Conservation (phyloP, 2,888 invertebrate genomes). For the Gastracanthus pulcherrimus region DNA sequence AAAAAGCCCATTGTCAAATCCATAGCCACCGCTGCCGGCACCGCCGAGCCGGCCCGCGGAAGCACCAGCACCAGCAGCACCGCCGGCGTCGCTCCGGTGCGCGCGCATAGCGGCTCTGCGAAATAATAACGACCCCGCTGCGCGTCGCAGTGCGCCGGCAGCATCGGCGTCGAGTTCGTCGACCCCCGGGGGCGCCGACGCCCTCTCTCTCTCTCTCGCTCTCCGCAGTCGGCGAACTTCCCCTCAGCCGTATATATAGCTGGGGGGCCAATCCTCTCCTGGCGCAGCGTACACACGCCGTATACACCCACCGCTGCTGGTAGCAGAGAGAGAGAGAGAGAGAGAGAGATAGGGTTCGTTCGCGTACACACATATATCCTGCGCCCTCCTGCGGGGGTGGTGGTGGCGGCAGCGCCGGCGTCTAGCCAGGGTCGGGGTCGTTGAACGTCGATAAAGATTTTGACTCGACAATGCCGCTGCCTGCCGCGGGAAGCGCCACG, state of each 20-base stretch:
- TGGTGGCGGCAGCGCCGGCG: slow-evolving; percentile 61
- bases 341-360: too few relatives aligned
- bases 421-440: slow-evolving; percentile 78
- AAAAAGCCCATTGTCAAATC: too few relatives aligned
- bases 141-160: slow-evolving; percentile 71
- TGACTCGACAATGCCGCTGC: slow-evolving; percentile 68
- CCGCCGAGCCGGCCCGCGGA: not conserved
- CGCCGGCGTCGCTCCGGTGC: not conserved
- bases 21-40: too few relatives aligned
- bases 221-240: slow-evolving; percentile 34
- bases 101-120: slow-evolving; percentile 61
- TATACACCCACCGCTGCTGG: slow-evolving; percentile 58
- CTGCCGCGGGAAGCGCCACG: slow-evolving; percentile 57
- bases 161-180: slow-evolving; percentile 75
- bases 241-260: slow-evolving; percentile 32
- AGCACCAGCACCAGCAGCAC: not conserved
- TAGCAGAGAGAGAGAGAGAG: too few relatives aligned
- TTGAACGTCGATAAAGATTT: slow-evolving; percentile 78
- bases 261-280: slow-evolving; percentile 49
- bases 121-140: slow-evolving; percentile 71
- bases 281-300: slow-evolving; percentile 43
- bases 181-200: slow-evolving; percentile 73
- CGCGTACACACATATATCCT: slow-evolving; percentile 46
- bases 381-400: slow-evolving; percentile 29
- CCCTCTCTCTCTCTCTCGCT: slow-evolving; percentile 66